Percentiles rank a stretch among this genome's conserved stretches.
Evolutionary conservation across 2,113 vertebrate genomes (phyloP).

Genomic region (Eubucco bourcierii): DNA sequence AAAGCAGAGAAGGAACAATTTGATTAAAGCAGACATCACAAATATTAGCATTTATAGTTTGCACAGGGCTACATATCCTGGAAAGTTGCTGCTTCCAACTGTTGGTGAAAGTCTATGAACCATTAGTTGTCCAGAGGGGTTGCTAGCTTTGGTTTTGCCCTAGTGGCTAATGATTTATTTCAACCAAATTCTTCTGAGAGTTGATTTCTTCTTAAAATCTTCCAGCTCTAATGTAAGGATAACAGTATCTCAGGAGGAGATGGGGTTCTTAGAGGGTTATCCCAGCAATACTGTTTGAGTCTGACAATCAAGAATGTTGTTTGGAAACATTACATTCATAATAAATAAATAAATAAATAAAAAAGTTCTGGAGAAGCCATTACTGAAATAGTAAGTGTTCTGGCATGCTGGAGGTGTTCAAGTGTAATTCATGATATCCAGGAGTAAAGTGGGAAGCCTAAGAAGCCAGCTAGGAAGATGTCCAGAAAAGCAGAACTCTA

Average conservation of each 20-base stretch:
- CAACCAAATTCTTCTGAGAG: slow-evolving; percentile 23
- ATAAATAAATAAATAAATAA: background rate
- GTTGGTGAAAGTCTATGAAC: slow-evolving; percentile 48
- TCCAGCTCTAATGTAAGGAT: slow-evolving; percentile 15
- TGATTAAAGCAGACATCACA: slow-evolving; percentile 33
- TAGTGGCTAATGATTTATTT: slow-evolving; percentile 19
- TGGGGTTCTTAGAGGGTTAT: slow-evolving; percentile 58
- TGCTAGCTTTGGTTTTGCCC: slow-evolving; percentile 34
- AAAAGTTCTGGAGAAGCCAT: slow-evolving; percentile 58
- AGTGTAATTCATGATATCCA: slow-evolving; percentile 54
- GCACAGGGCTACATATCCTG: slow-evolving; percentile 15
- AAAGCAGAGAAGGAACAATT: slow-evolving; percentile 40
- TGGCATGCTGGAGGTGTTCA: slow-evolving; percentile 13
- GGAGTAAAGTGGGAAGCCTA: slow-evolving; percentile 45
- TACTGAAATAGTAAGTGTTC: slow-evolving; percentile 62
- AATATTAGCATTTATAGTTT: background rate
- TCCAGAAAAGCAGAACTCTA: slow-evolving; percentile 32
- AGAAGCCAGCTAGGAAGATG: slow-evolving; percentile 34
- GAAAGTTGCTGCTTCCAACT: slow-evolving; percentile 34
- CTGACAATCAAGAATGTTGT: slow-evolving; percentile 52
- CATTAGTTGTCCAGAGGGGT: slow-evolving; percentile 26
- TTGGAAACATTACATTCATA: slow-evolving; percentile 57
- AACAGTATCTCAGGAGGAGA: slow-evolving; percentile 61
- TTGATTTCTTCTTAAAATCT: slow-evolving; percentile 38
- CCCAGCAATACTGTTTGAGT: slow-evolving; percentile 43